Percentiles rank a stretch among this genome's conserved stretches.
Evolutionary conservation across 2,797 vertebrate species (phyloP).

Genomic region (Halcyon smyrnensis): DNA sequence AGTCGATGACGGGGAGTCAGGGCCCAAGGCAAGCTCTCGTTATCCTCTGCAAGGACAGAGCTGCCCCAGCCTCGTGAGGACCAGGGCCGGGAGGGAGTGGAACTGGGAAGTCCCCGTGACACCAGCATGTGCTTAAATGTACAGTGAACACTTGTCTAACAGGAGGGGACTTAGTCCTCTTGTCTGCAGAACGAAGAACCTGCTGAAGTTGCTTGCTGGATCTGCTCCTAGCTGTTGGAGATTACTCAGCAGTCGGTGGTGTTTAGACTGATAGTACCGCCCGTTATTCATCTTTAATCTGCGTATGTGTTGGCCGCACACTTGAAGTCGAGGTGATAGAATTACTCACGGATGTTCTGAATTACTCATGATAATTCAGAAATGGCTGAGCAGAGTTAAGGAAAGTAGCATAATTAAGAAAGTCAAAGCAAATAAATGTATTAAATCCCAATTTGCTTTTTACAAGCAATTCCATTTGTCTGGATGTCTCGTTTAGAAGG

Average conservation of each 20-base stretch:
- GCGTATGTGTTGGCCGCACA: background rate
- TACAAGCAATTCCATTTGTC: too few relatives aligned
- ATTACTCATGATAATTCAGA: background rate
- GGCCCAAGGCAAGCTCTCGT: background rate
- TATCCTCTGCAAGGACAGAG: background rate
- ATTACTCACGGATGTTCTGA: background rate
- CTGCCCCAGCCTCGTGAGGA: background rate
- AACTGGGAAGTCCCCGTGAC: background rate
- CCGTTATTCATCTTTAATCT: background rate
- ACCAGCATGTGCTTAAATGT: background rate
- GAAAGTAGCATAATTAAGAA: background rate
- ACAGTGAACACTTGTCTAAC: fast-evolving
- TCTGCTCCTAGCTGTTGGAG: background rate
- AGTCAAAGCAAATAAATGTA: too few relatives aligned
- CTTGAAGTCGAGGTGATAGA: background rate
- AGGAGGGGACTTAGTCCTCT: background rate
- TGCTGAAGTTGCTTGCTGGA: background rate
- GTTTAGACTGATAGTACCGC: background rate
- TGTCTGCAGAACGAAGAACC: background rate
- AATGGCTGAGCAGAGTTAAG: background rate
- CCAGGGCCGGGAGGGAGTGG: background rate
- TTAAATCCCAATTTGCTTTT: too few relatives aligned
- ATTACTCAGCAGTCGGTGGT: too few relatives aligned
- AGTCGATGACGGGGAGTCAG: too few relatives aligned
- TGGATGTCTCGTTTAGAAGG: too few relatives aligned